Evolutionary conservation across 2,113 vertebrate species (phyloP).

Genomic region (Heterochromis multidens): DNA sequence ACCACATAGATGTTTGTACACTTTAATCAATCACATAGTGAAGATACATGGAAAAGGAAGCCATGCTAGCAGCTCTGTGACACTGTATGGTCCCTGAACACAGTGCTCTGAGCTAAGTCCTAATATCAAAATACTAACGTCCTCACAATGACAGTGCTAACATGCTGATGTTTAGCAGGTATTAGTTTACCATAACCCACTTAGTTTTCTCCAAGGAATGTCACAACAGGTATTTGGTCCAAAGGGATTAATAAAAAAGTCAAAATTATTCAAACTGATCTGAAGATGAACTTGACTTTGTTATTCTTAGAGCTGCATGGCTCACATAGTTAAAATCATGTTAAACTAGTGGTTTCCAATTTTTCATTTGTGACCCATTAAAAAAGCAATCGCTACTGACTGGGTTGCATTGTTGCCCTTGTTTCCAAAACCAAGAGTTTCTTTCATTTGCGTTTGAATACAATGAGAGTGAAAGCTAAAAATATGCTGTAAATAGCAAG

Average conservation of each 20-base stretch:
- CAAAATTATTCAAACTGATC: background rate
- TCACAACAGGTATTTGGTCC: background rate
- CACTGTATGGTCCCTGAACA: background rate
- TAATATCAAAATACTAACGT: background rate
- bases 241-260: background rate
- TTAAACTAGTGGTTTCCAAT: background rate
- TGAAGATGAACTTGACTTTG: background rate
- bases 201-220: background rate
- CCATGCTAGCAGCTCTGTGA: background rate
- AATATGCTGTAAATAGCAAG: background rate
- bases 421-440: background rate
- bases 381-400: background rate
- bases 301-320: background rate
- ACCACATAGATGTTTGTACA: conserved; percentile 6
- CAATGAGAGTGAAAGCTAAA: background rate
- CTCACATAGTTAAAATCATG: background rate
- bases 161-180: background rate
- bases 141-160: background rate
- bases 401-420: background rate
- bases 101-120: background rate
- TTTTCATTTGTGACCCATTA: background rate
- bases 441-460: background rate
- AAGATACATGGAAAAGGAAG: background rate
- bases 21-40: background rate
- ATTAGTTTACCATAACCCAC: background rate